Evolutionary conservation across 1,140 invertebrate genomes (phyloP), one percentile per base, ranked within the genome.

Genomic region (Drosophila kepulauana): DNA sequence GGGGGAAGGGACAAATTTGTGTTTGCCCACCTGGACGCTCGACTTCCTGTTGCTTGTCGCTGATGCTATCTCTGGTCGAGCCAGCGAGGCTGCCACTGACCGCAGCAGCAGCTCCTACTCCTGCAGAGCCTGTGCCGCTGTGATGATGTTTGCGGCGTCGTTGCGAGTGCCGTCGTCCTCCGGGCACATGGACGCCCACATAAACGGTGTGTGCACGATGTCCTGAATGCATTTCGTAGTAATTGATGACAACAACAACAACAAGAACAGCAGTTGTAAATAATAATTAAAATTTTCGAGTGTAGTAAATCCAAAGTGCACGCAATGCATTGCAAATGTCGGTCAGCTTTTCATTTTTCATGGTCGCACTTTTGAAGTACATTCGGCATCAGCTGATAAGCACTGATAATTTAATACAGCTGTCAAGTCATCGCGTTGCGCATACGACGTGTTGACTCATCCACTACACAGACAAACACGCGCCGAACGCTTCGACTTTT

Each of bases 181-280:
- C 95, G 1, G 96, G 97, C 74, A 97, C 94, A 93, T 97, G 97
- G 8, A 98, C 96, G 4, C 97, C 97, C 80, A 98, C 96, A 92
- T 97, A 98, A 16, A 98, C 96, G 7, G 96, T 97, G 92, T 98
- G 97, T 63, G 96, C 97, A 78, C 97, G 95, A 93, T 98, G 97
- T 93, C 97, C 97, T 98, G 45, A 69, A 56, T 67, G 45, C 54
- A 45, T 52, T 10, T 45, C 56, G 59, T 61, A 71, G 70, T 75
- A 71, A 75, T 71, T 61, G 72, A 64, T 41, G 28, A 54, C 38
- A 54, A 48, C 15, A 45, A 38, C 15, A 54, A 54, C 25, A 33
- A 57, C 35, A 52, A 64, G n/a, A 48, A 15, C 41, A 58, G 56
- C 11, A 46, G 38, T 8, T 41, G 13, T 25, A 56, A 62, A 62